These are phyloP conservation scores for Sebastes oblongus DNA, from an alignment of 2,797 vertebrate species.

Conservation along the genomic window DNA sequence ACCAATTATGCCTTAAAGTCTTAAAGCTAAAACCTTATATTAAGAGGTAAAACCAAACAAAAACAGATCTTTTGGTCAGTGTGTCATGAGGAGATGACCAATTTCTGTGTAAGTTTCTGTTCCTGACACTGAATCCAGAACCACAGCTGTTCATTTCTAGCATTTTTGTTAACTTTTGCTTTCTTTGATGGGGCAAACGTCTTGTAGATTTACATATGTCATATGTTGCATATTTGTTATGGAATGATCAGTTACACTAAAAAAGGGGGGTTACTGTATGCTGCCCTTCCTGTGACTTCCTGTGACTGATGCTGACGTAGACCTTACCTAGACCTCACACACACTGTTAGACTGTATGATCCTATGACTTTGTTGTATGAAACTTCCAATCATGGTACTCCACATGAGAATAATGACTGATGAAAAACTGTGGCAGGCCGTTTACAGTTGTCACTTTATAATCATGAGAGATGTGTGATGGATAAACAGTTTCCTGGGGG, in stretches of 20 bases:
- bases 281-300: too few species aligned
- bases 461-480: not conserved
- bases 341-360: too few species aligned
- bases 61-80: not conserved
- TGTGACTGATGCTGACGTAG: too few species aligned
- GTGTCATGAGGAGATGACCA: not conserved
- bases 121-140: not conserved
- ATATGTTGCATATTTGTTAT: not conserved
- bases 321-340: too few species aligned
- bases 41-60: not conserved
- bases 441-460: not conserved
- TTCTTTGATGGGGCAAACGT: not conserved
- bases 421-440: not conserved
- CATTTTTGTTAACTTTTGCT: too few species aligned
- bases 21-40: not conserved
- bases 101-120: not conserved
- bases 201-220: not conserved
- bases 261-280: too few species aligned
- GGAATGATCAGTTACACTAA: too few species aligned
- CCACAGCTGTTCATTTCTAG: not conserved
- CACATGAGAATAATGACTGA: not conserved
- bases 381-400: not conserved
- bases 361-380: not conserved
- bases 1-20: not conserved
- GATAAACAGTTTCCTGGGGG: not conserved